Evolutionary conservation across 2,888 invertebrate species (phyloP), one percentile per base, ranked within the genome.

Genomic region (Sepiola atlantica): DNA sequence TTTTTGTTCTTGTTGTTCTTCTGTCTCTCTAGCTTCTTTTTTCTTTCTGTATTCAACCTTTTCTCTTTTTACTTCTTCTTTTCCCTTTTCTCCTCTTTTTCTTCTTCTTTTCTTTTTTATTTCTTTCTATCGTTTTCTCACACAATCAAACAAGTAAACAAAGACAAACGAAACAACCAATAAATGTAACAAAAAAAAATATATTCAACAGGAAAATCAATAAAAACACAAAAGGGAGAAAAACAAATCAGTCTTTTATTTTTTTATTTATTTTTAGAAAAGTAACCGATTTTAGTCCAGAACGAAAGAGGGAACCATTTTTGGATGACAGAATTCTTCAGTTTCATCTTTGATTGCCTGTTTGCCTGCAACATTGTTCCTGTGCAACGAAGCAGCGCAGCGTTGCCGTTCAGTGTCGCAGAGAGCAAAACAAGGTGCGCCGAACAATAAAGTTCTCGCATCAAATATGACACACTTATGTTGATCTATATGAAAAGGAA

Each of bases 391-490:
- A 77, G n/a, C 32, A 32, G 14, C 18, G 32, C n/a, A 12, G n/a
- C 14, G 77, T 18, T 77, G n/a, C 16, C 12, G n/a, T 77, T 77
- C 77, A 77, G n/a, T 77, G 77, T 77, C 77, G 18, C 77, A 77
- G n/a, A 77, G 32, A 77, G n/a, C n/a, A n/a, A 77, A n/a, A 77
- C n/a, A 77, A 77, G 32, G 18, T 77, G 18, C 77, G n/a, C 16
- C 0, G n/a, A 77, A 77, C 77, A 77, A 77, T 77, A 77, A 77
- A 77, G 32, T n/a, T 77, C 32, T 77, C 77, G n/a, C n/a, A 77
- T 77, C 77, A 77, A 77, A 77, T 77, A 77, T 77, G n/a, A n/a
- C 77, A 77, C n/a, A n/a, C 32, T 32, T 77, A 77, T 77, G n/a
- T 77, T 77, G 77, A 77, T 77, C 32, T 77, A 12, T 32, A 45